These are phyloP conservation scores for Melanophora roralis DNA, from an alignment of 2,888 invertebrate species.

Conservation along the genomic window DNA sequence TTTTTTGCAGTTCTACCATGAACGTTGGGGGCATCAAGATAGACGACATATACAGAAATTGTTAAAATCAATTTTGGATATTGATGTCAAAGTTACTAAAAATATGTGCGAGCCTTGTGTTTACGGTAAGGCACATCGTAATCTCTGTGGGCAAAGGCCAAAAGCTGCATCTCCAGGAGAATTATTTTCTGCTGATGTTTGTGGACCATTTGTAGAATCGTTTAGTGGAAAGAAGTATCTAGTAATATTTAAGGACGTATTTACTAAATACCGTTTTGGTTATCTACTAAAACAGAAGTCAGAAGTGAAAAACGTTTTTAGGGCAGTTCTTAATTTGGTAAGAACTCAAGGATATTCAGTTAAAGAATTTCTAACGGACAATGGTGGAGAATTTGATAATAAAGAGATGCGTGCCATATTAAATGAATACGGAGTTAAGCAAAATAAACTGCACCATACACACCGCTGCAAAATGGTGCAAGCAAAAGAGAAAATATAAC, in stretches of 20 bases:
- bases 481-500: slow-evolving; percentile 31
- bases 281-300: neutral
- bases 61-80: neutral
- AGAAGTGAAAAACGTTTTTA: neutral
- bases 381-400: slow-evolving; percentile 48
- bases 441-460: slow-evolving; percentile 51
- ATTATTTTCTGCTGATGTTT: slow-evolving; percentile 26
- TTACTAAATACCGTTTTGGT: slow-evolving; percentile 25
- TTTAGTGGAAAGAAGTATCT: slow-evolving; percentile 18
- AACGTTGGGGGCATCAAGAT: neutral
- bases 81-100: neutral
- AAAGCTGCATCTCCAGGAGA: slow-evolving; percentile 28
- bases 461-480: slow-evolving; percentile 39
- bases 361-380: neutral
- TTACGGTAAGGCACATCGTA: slow-evolving; percentile 13
- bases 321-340: neutral
- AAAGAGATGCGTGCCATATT: slow-evolving; percentile 8
- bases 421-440: slow-evolving; percentile 22
- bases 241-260: slow-evolving; percentile 23
- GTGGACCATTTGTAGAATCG: slow-evolving; percentile 26
- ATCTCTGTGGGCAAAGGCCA: slow-evolving; percentile 19
- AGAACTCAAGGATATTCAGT: neutral
- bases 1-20: neutral
- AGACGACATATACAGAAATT: neutral
- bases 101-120: neutral